phyloP scores from a whole-genome alignment of 2,888 invertebrate species.

The Sarcophaga caerulescens region DNA sequence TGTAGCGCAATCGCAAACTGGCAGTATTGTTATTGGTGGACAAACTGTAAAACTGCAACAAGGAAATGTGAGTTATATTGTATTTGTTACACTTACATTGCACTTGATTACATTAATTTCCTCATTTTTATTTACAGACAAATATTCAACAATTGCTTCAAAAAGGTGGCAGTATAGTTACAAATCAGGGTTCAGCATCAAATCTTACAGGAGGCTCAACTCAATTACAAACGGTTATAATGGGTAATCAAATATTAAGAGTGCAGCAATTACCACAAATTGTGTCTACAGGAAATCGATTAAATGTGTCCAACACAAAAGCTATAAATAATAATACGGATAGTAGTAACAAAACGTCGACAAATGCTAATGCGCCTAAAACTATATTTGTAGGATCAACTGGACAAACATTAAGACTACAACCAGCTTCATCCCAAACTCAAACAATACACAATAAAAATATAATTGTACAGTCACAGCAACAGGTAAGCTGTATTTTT shows the following conservation, averaged over 20 bases:
- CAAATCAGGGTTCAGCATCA: constrained; percentile 42
- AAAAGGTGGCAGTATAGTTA: constrained; percentile 52
- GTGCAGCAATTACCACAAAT: constrained; percentile 74
- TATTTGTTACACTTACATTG: neutral
- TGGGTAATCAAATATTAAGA: constrained; percentile 80
- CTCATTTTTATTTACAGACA: constrained; percentile 28
- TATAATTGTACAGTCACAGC: constrained; percentile 61
- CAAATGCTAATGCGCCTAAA: constrained; percentile 56
- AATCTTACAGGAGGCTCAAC: constrained; percentile 62
- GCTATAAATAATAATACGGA: constrained; percentile 47
- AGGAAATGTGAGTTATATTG: constrained; percentile 74
- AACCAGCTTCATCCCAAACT: constrained; percentile 57
- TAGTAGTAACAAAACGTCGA: constrained; percentile 61
- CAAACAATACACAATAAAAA: constrained; percentile 62
- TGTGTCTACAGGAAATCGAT: constrained; percentile 56
- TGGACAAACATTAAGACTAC: constrained; percentile 62
- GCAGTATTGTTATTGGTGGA: constrained; percentile 78
- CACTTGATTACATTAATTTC: neutral
- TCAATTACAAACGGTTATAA: constrained; percentile 80
- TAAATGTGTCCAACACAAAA: constrained; percentile 60
- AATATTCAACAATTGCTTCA: constrained; percentile 59
- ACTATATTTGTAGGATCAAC: constrained; percentile 58
- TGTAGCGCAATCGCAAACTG: constrained; percentile 59
- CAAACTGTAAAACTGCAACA: constrained; percentile 80
- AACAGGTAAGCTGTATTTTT: constrained; percentile 59